These are phyloP conservation scores for Tineola bisselliella DNA, from an alignment of 2,888 invertebrate genomes.

Conservation along the genomic window DNA sequence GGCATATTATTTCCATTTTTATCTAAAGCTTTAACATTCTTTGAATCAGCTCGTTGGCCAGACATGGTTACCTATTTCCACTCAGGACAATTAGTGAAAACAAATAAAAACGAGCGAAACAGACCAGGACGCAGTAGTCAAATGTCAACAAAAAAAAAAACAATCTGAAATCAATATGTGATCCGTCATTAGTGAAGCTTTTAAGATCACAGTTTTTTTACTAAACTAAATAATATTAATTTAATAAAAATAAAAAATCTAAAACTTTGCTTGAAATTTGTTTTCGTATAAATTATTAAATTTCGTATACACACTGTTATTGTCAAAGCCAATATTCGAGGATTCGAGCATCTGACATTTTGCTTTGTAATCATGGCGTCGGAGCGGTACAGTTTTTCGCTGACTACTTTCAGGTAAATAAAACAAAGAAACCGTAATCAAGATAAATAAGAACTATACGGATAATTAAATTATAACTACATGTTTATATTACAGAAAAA, in stretches of 20 bases:
- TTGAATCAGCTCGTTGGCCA: background rate
- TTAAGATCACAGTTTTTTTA: too few species aligned
- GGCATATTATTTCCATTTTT: slow-evolving; percentile 57
- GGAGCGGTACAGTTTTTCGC: slow-evolving; percentile 96
- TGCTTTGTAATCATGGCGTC: slow-evolving; percentile 86
- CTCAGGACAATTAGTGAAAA: too few species aligned
- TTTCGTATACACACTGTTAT: too few species aligned
- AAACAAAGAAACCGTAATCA: slow-evolving; percentile 5
- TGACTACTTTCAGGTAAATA: slow-evolving; percentile 76
- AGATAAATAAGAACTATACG: background rate
- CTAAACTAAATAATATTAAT: too few species aligned
- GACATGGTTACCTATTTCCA: background rate
- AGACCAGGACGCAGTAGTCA: background rate
- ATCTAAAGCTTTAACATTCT: slow-evolving; percentile 28
- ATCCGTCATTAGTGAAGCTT: too few species aligned
- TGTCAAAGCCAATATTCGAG: too few species aligned
- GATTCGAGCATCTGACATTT: slow-evolving; percentile 26
- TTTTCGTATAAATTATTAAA: too few species aligned
- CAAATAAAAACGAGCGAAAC: too few species aligned
- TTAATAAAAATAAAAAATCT: too few species aligned
- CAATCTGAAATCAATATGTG: too few species aligned
- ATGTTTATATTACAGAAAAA: background rate
- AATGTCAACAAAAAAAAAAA: background rate
- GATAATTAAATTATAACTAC: background rate
- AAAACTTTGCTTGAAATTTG: too few species aligned